Conservation (phyloP, 2,113 vertebrate genomes). For the Chloebia gouldiae region DNA sequence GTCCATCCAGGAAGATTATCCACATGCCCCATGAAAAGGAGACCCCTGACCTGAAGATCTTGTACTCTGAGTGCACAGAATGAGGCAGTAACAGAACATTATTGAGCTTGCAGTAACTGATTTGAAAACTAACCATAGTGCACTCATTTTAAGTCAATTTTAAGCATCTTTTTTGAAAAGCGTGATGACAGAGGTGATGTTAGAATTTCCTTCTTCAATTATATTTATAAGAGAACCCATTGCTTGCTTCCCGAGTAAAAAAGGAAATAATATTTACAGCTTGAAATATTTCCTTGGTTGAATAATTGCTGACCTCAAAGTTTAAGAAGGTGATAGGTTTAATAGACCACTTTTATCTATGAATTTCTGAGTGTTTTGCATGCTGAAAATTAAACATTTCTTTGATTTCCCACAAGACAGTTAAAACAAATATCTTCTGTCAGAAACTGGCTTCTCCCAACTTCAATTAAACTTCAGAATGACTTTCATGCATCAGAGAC, state of each 20-base stretch:
- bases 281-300: slow-evolving; percentile 22
- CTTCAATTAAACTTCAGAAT: slow-evolving; percentile 56
- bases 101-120: neutral
- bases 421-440: slow-evolving; percentile 39
- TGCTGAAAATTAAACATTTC: slow-evolving; percentile 37
- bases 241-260: neutral
- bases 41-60: neutral
- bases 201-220: neutral
- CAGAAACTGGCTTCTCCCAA: neutral
- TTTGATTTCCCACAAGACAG: slow-evolving; percentile 37
- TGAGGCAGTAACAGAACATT: neutral
- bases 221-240: neutral
- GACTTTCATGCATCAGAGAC: slow-evolving; percentile 30
- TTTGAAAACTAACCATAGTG: neutral
- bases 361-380: neutral
- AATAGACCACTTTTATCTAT: slow-evolving; percentile 56
- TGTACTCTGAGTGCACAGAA: neutral
- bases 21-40: neutral
- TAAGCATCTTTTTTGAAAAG: neutral
- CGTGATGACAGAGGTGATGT: neutral
- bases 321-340: slow-evolving; percentile 44
- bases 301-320: neutral
- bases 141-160: neutral
- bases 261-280: slow-evolving; percentile 1
- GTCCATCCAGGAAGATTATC: neutral